Evolutionary conservation across 2,888 invertebrate species (phyloP).

Genomic region (Eutolmus rufibarbis): DNA sequence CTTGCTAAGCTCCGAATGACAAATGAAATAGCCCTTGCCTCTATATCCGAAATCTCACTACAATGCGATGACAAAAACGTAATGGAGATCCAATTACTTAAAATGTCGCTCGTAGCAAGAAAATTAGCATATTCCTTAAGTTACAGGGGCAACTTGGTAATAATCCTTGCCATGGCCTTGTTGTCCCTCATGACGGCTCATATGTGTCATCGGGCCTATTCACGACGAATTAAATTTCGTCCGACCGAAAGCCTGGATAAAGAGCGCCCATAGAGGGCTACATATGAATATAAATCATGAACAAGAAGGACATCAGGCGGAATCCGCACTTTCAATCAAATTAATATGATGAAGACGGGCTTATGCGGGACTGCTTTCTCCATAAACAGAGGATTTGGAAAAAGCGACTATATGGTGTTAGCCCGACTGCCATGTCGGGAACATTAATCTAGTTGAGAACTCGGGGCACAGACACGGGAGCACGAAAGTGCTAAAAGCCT

Average conservation of each 20-base stretch:
- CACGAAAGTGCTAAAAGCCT: slow-evolving; percentile 32
- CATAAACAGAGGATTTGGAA: slow-evolving; percentile 44
- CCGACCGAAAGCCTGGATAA: slow-evolving; percentile 36
- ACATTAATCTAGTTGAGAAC: slow-evolving; percentile 41
- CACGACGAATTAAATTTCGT: slow-evolving; percentile 45
- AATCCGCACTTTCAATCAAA: slow-evolving; percentile 36
- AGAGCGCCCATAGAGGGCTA: slow-evolving; percentile 41
- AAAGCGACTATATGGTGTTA: slow-evolving; percentile 35
- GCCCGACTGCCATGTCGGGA: slow-evolving; percentile 27
- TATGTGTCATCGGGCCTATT: slow-evolving; percentile 43
- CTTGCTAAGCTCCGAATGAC: slow-evolving; percentile 41
- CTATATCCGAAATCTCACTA: slow-evolving; percentile 31
- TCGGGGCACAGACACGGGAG: background rate
- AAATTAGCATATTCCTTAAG: slow-evolving; percentile 61
- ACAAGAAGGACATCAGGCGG: slow-evolving; percentile 12
- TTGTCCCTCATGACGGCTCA: slow-evolving; percentile 38
- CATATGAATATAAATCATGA: slow-evolving; percentile 48
- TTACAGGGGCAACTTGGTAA: slow-evolving; percentile 43
- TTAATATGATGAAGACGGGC: slow-evolving; percentile 46
- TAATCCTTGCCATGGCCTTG: slow-evolving; percentile 46
- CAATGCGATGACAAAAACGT: slow-evolving; percentile 53
- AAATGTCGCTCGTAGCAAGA: slow-evolving; percentile 58
- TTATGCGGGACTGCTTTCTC: slow-evolving; percentile 42
- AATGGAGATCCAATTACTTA: slow-evolving; percentile 64
- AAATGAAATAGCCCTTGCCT: slow-evolving; percentile 39